Evolutionary conservation across 2,797 vertebrate species (phyloP).

Genomic region (Lindbergichthys nudifrons): DNA sequence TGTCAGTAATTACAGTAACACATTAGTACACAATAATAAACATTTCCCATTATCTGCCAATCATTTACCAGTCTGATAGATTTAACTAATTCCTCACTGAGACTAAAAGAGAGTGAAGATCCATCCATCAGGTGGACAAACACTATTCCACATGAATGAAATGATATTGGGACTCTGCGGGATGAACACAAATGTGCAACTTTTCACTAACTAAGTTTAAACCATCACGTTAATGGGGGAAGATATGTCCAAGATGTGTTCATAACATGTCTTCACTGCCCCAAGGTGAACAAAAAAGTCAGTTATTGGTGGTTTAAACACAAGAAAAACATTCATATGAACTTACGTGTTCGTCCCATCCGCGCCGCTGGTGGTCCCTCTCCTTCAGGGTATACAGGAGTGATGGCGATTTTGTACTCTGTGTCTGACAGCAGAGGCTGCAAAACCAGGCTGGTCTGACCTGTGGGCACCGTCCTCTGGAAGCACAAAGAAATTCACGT

Average conservation of each 20-base stretch:
- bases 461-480: slow-evolving; percentile 88
- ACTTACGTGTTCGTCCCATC: slow-evolving; percentile 91
- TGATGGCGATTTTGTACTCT: slow-evolving; percentile 90
- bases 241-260: no score
- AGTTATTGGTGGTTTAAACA: no score
- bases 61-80: no score
- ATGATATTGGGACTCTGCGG: no score
- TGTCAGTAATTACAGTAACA: no score
- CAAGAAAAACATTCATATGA: neutral
- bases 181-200: no score
- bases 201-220: neutral
- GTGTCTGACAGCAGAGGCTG: slow-evolving; percentile 91
- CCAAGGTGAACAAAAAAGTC: no score
- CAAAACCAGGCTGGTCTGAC: slow-evolving; percentile 87
- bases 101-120: neutral
- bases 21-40: no score
- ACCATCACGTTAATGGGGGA: neutral
- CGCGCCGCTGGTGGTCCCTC: slow-evolving; percentile 86
- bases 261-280: no score
- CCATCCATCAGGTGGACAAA: no score
- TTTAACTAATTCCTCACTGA: neutral
- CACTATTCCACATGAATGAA: no score
- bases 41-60: no score
- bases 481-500: slow-evolving; percentile 1
- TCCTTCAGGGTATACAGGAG: slow-evolving; percentile 87